phyloP scores from a whole-genome alignment of 2,888 invertebrate species.

The Nephrotoma flavescens region DNA sequence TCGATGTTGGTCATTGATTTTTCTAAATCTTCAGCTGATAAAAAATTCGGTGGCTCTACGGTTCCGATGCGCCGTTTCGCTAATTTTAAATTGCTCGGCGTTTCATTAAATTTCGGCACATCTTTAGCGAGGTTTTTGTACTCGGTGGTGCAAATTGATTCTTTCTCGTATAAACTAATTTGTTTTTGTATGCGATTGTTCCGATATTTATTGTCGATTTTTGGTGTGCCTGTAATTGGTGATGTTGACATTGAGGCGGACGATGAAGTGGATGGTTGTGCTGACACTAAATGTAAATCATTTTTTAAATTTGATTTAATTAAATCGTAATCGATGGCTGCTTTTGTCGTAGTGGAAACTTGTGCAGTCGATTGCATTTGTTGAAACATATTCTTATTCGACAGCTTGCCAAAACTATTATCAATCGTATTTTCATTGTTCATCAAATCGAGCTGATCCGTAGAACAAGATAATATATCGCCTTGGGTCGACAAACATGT shows the following conservation, averaged over 20 bases:
- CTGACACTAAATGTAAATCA: not conserved
- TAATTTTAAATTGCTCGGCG: not conserved
- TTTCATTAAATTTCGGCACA: not conserved
- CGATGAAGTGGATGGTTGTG: not conserved
- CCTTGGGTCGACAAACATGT: constrained; percentile 24
- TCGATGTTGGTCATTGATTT: not conserved
- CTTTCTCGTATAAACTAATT: constrained; percentile 24
- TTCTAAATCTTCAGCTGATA: constrained; percentile 5
- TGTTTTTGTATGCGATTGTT: constrained; percentile 23
- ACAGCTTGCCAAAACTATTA: not conserved
- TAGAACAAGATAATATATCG: not conserved
- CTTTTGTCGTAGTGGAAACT: not conserved
- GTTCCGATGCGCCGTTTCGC: not conserved
- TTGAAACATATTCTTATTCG: not conserved
- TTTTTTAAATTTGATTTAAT: not conserved
- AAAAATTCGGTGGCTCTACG: not conserved
- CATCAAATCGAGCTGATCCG: not conserved
- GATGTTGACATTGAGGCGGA: not conserved
- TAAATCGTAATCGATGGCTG: not conserved
- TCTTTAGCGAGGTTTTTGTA: not conserved
- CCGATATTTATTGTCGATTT: constrained; percentile 4
- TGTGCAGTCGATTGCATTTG: not conserved
- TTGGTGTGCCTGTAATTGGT: not conserved
- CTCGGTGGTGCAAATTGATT: constrained; percentile 8
- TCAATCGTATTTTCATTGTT: not conserved